Conservation (phyloP, 1,140 invertebrate species). For the Ceratitis capitata region DNA sequence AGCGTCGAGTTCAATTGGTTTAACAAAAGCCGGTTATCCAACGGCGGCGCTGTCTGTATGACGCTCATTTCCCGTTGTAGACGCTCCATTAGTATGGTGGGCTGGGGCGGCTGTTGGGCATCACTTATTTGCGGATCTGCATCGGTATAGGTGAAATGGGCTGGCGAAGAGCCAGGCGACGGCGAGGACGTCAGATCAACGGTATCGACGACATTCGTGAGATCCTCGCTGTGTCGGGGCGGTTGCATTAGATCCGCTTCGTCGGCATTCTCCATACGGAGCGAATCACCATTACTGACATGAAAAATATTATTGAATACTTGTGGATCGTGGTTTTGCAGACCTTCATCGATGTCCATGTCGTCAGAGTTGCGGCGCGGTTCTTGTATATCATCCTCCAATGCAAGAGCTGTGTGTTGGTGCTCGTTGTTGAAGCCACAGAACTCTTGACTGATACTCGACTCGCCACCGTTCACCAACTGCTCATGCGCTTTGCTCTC, state of each 20-base stretch:
- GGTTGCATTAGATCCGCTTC: conserved; percentile 33
- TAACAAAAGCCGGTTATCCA: background rate
- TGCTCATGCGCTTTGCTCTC: conserved; percentile 12
- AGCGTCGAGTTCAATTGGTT: background rate
- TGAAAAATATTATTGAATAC: conserved; percentile 57
- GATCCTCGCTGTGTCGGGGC: background rate
- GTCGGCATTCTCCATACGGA: background rate
- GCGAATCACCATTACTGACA: conserved; percentile 17
- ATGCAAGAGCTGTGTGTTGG: background rate
- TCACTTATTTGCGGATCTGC: conserved; percentile 25
- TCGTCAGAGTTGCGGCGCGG: conserved; percentile 58
- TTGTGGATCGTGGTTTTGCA: conserved; percentile 59
- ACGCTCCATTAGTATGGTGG: conserved; percentile 42
- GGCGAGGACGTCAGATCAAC: conserved; percentile 61
- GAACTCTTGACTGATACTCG: conserved; percentile 53
- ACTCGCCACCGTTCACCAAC: conserved; percentile 53
- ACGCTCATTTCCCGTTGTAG: conserved; percentile 42
- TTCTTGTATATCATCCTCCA: background rate
- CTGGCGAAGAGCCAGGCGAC: conserved; percentile 57
- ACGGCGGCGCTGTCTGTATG: conserved; percentile 33
- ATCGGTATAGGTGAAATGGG: conserved; percentile 52
- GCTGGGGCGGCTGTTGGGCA: background rate
- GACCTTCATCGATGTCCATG: conserved; percentile 62
- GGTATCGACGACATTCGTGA: conserved; percentile 53
- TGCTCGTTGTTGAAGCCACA: conserved; percentile 50